These are phyloP conservation scores for Balanococcus diminutus DNA, from an alignment of 2,888 invertebrate genomes.

Conservation along the genomic window DNA sequence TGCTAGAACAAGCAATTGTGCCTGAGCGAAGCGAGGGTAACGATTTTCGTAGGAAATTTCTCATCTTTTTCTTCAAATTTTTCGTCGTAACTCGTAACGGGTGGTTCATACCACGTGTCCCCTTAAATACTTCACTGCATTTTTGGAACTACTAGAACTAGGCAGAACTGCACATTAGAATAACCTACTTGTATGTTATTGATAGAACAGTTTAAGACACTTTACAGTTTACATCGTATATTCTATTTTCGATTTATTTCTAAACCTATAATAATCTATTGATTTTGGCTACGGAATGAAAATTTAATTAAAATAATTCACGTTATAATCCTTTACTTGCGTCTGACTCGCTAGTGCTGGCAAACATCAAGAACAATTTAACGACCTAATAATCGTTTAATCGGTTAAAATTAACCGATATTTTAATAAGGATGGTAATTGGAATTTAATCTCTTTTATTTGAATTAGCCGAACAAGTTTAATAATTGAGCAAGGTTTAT, in stretches of 20 bases:
- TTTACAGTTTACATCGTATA: no score
- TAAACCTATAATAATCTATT: background rate
- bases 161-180: no score
- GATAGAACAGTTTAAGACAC: no score
- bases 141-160: no score
- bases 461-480: background rate
- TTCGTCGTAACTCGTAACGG: no score
- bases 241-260: background rate
- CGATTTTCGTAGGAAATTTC: no score
- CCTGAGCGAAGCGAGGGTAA: no score
- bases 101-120: no score
- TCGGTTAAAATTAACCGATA: background rate
- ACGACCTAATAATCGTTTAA: background rate
- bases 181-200: no score
- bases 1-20: no score
- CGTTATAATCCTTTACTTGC: background rate
- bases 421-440: background rate
- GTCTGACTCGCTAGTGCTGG: background rate
- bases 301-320: slow-evolving; percentile 9
- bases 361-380: background rate
- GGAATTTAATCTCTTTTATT: slow-evolving; percentile 2
- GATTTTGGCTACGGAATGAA: background rate
- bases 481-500: background rate
- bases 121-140: no score
- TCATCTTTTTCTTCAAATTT: no score